Evolutionary conservation across 2,888 invertebrate species (phyloP).

Genomic region (Andrena camellia): DNA sequence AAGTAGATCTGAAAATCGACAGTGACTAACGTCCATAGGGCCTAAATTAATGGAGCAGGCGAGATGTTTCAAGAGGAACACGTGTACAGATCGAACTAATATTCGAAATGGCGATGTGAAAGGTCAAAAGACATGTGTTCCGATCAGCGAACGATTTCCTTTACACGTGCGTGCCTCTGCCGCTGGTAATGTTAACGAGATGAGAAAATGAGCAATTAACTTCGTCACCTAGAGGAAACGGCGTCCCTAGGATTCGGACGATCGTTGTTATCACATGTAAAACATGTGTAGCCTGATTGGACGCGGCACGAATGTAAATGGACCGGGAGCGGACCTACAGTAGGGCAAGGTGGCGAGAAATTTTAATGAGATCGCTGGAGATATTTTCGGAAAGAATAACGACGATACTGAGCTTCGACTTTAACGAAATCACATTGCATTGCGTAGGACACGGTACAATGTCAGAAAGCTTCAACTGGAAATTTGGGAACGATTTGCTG

Average conservation of each 20-base stretch:
- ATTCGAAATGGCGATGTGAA: constrained; percentile 26
- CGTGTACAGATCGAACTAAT: constrained; percentile 34
- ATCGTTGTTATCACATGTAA: constrained; percentile 71
- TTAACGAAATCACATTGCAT: not conserved
- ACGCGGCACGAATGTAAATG: constrained; percentile 39
- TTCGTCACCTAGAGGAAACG: constrained; percentile 77
- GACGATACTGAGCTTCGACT: not conserved
- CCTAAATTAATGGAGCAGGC: not conserved
- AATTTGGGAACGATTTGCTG: no score
- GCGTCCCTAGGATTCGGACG: constrained; percentile 55
- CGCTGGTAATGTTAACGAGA: constrained; percentile 74
- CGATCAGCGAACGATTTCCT: constrained; percentile 66
- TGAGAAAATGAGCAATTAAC: constrained; percentile 81
- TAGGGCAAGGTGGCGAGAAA: constrained; percentile 33
- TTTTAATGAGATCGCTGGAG: constrained; percentile 39
- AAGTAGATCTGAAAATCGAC: no score
- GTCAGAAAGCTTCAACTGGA: no score
- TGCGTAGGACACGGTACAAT: no score
- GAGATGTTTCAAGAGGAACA: constrained; percentile 1
- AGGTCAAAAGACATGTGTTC: constrained; percentile 54
- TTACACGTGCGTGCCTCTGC: constrained; percentile 61
- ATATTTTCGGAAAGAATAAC: constrained; percentile 17
- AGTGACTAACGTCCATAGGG: no score
- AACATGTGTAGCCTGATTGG: constrained; percentile 65
- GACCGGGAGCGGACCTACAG: constrained; percentile 8